Base-by-base conservation (phyloP, 2,113 vertebrate genomes). In the Neolamprologus devosi region DNA sequence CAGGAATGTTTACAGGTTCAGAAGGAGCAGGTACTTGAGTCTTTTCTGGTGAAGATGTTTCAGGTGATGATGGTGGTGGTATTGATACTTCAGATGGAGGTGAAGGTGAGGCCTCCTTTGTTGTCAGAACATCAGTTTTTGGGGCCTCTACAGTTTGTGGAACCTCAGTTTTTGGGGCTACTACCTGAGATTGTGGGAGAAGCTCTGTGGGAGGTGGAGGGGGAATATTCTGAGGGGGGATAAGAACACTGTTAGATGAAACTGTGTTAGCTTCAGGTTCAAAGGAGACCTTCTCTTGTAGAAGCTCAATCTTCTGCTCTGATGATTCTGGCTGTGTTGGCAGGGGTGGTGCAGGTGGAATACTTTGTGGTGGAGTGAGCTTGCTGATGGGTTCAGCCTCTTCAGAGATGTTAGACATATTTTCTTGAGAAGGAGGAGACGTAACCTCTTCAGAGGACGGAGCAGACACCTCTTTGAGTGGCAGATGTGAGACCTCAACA, bases 181-280 rank as follows among this genome's bases (percentile, higher is more conserved):
- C 13, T n/a, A 28, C 35, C 13, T 54, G 21, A 53, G 70, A 17
- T 75, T 87, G 73, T 42, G n/a, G 68, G 65, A 82, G 80, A 58
- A n/a, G 16, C 14, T 93, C 82, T 84, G 63, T 37, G 7, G 82
- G 85, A 89, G 91, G 92, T 2, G 47, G 58, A 28, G 92, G 91
- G 58, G 91, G 90, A 83, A 93, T 89, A 90, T 63, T 93, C 47
- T 90, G 60, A 37, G 92, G 90, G 30, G 90, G 87, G 30, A 49
- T 40, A 10, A 93, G 78, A 91, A 90, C 85, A 91, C 73, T 88
- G 45, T 47, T 70, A 2, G 33, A 83, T 81, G 86, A 82, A 68
- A 55, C 26, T 28, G 30, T n/a, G 10, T 42, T 60, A 3, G 35
- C 54, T 33, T 89, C 47, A 47, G 81, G 30, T 73, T 89, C 16